A percentile compares a stretch with the other conserved stretches of the same genome.
Conservation (phyloP, 2,113 vertebrate species). For the Synchiropus splendidus region DNA sequence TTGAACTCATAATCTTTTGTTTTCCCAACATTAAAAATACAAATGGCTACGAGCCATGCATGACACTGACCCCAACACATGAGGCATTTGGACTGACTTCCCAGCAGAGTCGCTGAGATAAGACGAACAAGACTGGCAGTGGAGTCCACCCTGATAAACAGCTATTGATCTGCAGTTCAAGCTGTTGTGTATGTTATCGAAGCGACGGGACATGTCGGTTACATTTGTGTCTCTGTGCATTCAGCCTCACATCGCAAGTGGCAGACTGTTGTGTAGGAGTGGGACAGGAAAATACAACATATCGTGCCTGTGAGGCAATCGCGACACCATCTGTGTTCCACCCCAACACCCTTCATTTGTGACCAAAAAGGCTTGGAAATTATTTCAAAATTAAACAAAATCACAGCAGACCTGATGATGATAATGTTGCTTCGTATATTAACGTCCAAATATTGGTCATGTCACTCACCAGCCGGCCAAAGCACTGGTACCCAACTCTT, state of each 20-base stretch:
- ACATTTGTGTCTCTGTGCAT: constrained; percentile 5
- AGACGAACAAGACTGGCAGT: constrained; percentile 5
- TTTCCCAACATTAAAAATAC: no score
- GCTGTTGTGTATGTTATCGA: constrained; percentile 23
- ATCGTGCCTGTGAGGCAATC: constrained; percentile 45
- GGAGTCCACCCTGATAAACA: not conserved
- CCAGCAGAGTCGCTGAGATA: constrained; percentile 17
- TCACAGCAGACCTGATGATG: no score
- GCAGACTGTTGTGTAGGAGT: constrained; percentile 52
- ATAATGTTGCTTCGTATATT: no score
- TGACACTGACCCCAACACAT: not conserved
- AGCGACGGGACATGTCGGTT: constrained; percentile 15
- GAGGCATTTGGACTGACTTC: constrained; percentile 21
- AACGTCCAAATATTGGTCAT: no score
- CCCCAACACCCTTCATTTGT: constrained; percentile 10
- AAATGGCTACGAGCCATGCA: no score
- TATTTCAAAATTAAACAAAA: no score
- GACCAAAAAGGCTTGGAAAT: constrained; percentile 1
- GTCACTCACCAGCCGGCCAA: no score
- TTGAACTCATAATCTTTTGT: no score
- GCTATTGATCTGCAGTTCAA: constrained; percentile 21
- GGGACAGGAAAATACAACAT: constrained; percentile 46
- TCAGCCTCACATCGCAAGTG: constrained; percentile 22
- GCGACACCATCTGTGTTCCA: constrained; percentile 43
- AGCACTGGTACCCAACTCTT: no score